These are phyloP conservation scores for Margaritifera margaritifera DNA, from an alignment of 2,888 invertebrate species.

Conservation along the genomic window DNA sequence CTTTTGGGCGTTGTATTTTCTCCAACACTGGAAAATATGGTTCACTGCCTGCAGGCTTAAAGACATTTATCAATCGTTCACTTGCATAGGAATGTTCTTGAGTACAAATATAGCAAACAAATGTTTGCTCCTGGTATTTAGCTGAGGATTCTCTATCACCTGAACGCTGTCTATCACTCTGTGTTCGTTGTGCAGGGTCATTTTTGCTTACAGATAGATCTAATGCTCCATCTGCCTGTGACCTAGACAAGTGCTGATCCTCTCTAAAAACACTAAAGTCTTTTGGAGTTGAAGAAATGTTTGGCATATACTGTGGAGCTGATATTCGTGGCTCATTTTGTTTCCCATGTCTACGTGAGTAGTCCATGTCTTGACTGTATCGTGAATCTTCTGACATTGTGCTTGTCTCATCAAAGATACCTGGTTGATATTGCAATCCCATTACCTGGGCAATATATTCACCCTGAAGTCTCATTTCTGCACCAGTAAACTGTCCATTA, in stretches of 20 bases:
- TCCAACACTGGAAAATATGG: conserved; percentile 93
- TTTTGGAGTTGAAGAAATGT: too few relatives aligned
- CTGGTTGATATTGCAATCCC: conserved; percentile 68
- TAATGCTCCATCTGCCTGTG: conserved; percentile 45
- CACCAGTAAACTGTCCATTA: conserved; percentile 85
- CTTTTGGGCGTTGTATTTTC: conserved; percentile 84
- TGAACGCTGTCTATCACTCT: too few relatives aligned
- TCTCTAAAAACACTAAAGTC: too few relatives aligned
- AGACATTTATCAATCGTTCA: conserved; percentile 85
- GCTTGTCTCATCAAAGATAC: conserved; percentile 19
- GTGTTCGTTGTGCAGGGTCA: too few relatives aligned
- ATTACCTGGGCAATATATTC: conserved; percentile 94
- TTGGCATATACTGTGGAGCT: too few relatives aligned
- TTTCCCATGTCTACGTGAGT: background rate
- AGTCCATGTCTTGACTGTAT: background rate
- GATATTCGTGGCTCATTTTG: background rate
- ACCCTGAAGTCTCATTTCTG: conserved; percentile 86
- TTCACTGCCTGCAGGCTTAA: conserved; percentile 82
- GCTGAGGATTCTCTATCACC: conserved; percentile 4
- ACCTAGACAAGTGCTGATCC: too few relatives aligned
- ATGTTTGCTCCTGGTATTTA: conserved; percentile 10
- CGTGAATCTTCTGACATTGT: too few relatives aligned
- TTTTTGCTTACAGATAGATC: conserved; percentile 58
- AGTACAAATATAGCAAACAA: conserved; percentile 93
- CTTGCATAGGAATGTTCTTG: conserved; percentile 86